Evolutionary conservation across 2,888 invertebrate genomes (phyloP).

Genomic region (Amphipoea oculea): DNA sequence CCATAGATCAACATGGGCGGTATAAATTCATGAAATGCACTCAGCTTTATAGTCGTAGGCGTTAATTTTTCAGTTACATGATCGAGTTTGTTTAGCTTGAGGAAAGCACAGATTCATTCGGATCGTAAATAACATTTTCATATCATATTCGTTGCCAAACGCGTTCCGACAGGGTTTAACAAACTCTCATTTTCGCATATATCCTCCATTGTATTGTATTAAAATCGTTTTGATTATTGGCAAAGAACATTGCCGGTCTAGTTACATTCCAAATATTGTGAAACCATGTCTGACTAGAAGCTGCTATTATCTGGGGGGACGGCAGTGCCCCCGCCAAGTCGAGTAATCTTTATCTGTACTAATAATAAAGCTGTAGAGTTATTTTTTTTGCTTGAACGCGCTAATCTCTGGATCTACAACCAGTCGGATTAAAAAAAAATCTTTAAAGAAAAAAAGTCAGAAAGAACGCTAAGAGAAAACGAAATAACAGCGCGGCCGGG

Average conservation of each 20-base stretch:
- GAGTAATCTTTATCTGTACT: too few relatives aligned
- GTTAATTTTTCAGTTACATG: conserved; percentile 13
- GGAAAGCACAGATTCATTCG: conserved; percentile 16
- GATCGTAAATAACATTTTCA: conserved; percentile 37
- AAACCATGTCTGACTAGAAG: not conserved
- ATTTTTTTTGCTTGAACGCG: not conserved
- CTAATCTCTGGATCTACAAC: not conserved
- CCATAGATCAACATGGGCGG: not conserved
- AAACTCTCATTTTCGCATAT: conserved; percentile 16
- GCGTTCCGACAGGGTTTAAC: conserved; percentile 22
- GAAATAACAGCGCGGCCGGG: not conserved
- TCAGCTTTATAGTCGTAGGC: conserved; percentile 7
- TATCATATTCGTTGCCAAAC: conserved; percentile 45
- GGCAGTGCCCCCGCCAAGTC: too few relatives aligned
- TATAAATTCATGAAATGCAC: conserved; percentile 7
- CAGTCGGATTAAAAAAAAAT: not conserved
- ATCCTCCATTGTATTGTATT: not conserved
- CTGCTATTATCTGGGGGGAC: not conserved
- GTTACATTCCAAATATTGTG: not conserved
- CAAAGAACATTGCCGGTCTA: not conserved
- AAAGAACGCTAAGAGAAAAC: too few relatives aligned
- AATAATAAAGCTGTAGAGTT: not conserved
- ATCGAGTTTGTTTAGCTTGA: conserved; percentile 21
- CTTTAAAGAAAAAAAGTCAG: not conserved
- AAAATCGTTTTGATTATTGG: conserved; percentile 3